Percentiles rank a stretch among this genome's conserved stretches.
phyloP scores from a whole-genome alignment of 2,888 invertebrate species.

The Apamea sordens region DNA sequence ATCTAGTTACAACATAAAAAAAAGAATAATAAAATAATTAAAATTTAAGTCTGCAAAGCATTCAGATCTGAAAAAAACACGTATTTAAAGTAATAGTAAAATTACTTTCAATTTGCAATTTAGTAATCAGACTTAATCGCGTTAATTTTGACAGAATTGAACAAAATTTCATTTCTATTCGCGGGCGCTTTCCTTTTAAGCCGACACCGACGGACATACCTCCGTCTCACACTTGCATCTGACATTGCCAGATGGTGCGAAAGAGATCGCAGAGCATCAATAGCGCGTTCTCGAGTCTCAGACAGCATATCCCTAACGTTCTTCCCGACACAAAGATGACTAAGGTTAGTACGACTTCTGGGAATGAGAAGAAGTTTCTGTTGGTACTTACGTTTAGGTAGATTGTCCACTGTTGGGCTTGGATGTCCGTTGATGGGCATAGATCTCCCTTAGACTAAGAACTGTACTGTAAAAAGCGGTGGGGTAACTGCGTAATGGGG shows the following conservation, averaged over 20 bases:
- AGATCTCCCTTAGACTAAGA: not conserved
- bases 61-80: too few species aligned
- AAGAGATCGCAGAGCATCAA: slow-evolving; percentile 97
- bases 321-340: slow-evolving; percentile 98
- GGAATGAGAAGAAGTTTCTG: slow-evolving; percentile 49
- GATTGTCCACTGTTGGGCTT: not conserved
- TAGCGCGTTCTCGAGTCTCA: slow-evolving; percentile 97
- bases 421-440: not conserved
- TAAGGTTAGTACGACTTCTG: slow-evolving; percentile 91
- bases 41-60: too few species aligned
- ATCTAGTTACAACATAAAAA: too few species aligned
- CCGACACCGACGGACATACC: slow-evolving; percentile 55
- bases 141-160: not conserved
- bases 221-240: slow-evolving; percentile 76
- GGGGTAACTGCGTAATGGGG: too few species aligned
- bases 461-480: not conserved
- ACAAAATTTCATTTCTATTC: not conserved
- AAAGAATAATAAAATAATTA: too few species aligned
- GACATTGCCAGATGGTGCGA: slow-evolving; percentile 88
- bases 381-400: slow-evolving; percentile 46
- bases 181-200: not conserved
- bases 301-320: slow-evolving; percentile 98
- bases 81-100: too few species aligned
- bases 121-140: not conserved
- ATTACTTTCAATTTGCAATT: too few species aligned